Evolutionary conservation across 2,888 invertebrate species (phyloP).

Genomic region (Augiades crinisus): DNA sequence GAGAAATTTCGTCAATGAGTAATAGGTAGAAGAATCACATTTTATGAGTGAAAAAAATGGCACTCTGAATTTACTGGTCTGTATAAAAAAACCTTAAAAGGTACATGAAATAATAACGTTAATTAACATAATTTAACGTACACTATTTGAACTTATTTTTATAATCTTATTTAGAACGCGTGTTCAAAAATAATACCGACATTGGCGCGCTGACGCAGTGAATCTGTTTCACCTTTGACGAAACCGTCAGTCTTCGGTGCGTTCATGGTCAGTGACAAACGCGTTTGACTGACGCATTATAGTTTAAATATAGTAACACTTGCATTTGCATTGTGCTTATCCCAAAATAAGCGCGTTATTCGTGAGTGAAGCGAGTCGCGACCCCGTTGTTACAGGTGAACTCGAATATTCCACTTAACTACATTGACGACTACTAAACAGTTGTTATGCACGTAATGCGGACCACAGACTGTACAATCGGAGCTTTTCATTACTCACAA

Average conservation of each 20-base stretch:
- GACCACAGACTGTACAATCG: background rate
- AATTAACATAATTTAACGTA: too few relatives aligned
- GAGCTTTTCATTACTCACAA: too few relatives aligned
- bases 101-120: too few relatives aligned
- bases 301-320: conserved; percentile 27
- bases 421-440: background rate
- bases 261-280: conserved; percentile 18
- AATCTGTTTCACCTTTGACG: conserved; percentile 15
- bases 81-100: too few relatives aligned
- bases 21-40: too few relatives aligned
- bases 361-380: background rate
- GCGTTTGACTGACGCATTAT: conserved; percentile 25
- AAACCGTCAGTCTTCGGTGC: conserved; percentile 16
- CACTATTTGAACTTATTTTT: background rate
- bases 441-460: conserved; percentile 11
- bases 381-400: background rate
- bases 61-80: too few relatives aligned
- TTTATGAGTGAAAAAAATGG: too few relatives aligned
- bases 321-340: conserved; percentile 17
- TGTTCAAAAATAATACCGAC: conserved; percentile 13
- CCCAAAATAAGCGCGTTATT: conserved; percentile 10
- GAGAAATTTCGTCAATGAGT: background rate
- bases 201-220: background rate
- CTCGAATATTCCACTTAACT: background rate
- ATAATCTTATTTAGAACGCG: background rate